phyloP scores from a whole-genome alignment of 92 coral and sea anemone genomes.

The Paramuricea clavata region DNA sequence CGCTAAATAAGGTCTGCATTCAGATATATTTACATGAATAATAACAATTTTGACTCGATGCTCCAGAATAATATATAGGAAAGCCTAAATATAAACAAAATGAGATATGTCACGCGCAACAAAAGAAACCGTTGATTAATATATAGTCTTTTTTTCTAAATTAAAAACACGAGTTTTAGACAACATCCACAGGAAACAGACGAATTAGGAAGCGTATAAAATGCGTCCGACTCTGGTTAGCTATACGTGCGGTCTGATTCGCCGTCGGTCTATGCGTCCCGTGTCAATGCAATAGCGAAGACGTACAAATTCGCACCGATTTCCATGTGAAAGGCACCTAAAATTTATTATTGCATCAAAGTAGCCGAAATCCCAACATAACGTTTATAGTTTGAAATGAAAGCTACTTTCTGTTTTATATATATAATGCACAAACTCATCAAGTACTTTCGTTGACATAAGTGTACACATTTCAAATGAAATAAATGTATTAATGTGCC shows the following conservation, averaged over 20 bases:
- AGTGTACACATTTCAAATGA: too few species aligned
- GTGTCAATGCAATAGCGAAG: too few species aligned
- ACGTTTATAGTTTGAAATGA: background rate
- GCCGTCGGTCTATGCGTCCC: background rate
- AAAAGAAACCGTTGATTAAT: background rate
- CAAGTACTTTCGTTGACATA: background rate
- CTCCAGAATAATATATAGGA: background rate
- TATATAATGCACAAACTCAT: background rate
- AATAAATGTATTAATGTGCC: background rate
- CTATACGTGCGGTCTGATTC: background rate
- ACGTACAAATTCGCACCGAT: too few species aligned
- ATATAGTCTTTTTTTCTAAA: background rate
- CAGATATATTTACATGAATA: background rate
- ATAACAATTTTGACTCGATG: background rate
- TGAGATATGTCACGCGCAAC: background rate
- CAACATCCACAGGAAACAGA: background rate
- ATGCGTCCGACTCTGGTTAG: too few species aligned
- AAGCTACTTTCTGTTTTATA: background rate
- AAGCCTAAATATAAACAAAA: background rate
- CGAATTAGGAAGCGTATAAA: background rate
- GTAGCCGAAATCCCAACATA: background rate
- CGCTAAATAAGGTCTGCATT: background rate
- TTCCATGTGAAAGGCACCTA: too few species aligned
- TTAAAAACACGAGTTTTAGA: background rate
- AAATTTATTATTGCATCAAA: too few species aligned